These are phyloP conservation scores for Bellardia bayeri DNA, from an alignment of 2,888 invertebrate genomes.

Conservation along the genomic window DNA sequence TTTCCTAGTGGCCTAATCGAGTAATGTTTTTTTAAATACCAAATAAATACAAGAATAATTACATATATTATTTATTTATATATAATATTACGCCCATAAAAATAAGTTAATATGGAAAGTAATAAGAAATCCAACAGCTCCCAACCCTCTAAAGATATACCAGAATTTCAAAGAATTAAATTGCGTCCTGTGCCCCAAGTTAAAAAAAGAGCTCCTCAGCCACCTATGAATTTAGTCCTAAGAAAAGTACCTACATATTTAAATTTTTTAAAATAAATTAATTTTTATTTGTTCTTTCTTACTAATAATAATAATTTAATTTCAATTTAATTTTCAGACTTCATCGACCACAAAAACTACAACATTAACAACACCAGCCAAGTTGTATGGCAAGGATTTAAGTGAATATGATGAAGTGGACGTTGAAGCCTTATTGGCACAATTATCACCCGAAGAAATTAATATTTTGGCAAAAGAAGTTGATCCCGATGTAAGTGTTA, in stretches of 20 bases:
- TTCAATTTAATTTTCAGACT: conserved; percentile 87
- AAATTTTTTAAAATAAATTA: background rate
- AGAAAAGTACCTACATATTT: conserved; percentile 59
- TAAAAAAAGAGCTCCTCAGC: conserved; percentile 80
- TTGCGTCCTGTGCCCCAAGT: conserved; percentile 79
- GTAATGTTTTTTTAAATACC: conserved; percentile 5
- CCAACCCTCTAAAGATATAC: conserved; percentile 67
- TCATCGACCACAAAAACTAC: conserved; percentile 95
- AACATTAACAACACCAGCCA: conserved; percentile 95
- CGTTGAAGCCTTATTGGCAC: conserved; percentile 96
- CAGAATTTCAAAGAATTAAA: conserved; percentile 81
- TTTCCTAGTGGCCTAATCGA: conserved; percentile 39
- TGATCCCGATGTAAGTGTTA: conserved; percentile 97
- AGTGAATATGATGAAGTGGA: conserved; percentile 97
- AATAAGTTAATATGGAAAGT: conserved; percentile 44
- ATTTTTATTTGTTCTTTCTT: background rate
- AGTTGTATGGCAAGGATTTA: conserved; percentile 95
- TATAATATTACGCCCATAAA: background rate
- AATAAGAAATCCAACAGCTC: conserved; percentile 37
- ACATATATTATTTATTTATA: too few species aligned
- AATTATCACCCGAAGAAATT: conserved; percentile 97
- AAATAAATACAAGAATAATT: background rate
- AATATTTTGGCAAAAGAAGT: conserved; percentile 99
- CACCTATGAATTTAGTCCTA: conserved; percentile 73
- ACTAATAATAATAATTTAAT: conserved; percentile 25